Base-by-base conservation (phyloP, 2,888 invertebrate genomes). In the Aleiodes testaceus region DNA sequence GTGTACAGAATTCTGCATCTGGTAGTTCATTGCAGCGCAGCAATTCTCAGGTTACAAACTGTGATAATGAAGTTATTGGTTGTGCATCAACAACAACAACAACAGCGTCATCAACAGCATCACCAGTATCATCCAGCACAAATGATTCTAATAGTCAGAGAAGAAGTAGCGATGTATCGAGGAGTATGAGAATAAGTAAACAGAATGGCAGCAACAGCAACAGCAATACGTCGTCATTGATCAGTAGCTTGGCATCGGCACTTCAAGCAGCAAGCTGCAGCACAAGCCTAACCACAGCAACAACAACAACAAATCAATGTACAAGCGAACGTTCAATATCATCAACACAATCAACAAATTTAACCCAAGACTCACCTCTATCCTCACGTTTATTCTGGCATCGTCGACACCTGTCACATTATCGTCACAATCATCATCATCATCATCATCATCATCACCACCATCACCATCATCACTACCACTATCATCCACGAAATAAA, bases 401-500 rank as follows among this genome's bases (percentile, higher is more conserved):
- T 45, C 74, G 53, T 16, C 61, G 26, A 36, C 75, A 47, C 68
- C 64, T 61, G 36, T 9, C 72, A 53, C 70, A 69, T 71, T 53
- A 81, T 65, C 82, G 79, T 44, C 80, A 81, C 22, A 81, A 81
- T 73, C 78, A 78, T 22, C 79, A 79, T 61, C 80, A 79, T 64
- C 80, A 84, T 50, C 80, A 80, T 42, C 78, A 80, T 52, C 79
- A 81, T 44, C 79, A 81, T 44, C 81, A 82, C 16, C 80, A 82
- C 45, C 79, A 79, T 55, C 79, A 80, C 64, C 82, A 80, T 55
- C 79, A 75, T 47, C 81, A 79, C n/a, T 82, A 82, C 55, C 82
- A 82, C 71, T 82, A 83, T 42, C 81, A 82, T 70, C 79, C 80
- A 61, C 79, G 81, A 52, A 84, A 80, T 73, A 80, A 79, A 67